These are phyloP conservation scores for Agrochola litura DNA, from an alignment of 2,888 invertebrate genomes.

Conservation along the genomic window DNA sequence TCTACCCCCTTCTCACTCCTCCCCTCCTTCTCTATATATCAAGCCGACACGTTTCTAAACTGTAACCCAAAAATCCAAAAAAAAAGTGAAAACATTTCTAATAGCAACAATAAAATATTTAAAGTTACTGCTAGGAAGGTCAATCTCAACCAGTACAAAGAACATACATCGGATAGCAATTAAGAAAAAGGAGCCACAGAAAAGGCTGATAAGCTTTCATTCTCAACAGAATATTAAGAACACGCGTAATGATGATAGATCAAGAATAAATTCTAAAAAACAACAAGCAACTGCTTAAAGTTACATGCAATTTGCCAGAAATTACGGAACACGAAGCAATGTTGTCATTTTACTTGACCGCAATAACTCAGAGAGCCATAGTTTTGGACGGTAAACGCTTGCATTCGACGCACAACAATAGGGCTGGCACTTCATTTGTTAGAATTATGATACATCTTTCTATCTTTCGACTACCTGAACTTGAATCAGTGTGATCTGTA, in stretches of 20 bases:
- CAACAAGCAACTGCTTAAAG: not conserved
- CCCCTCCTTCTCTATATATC: too few relatives aligned
- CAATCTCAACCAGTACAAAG: not conserved
- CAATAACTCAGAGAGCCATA: constrained; percentile 28
- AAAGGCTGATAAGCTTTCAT: not conserved
- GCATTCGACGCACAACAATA: constrained; percentile 26
- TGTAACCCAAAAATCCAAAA: not conserved
- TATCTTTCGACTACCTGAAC: constrained; percentile 26
- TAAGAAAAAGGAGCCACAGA: not conserved
- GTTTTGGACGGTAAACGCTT: constrained; percentile 17
- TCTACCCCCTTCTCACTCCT: too few relatives aligned
- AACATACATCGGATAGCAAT: not conserved
- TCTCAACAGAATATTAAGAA: not conserved
- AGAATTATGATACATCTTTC: constrained; percentile 5
- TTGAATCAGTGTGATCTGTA: not conserved
- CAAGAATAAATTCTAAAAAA: constrained; percentile 8
- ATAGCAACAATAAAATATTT: not conserved
- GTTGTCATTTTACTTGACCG: constrained; percentile 39
- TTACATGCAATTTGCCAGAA: constrained; percentile 3
- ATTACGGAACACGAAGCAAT: constrained; percentile 32
- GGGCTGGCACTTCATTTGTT: constrained; percentile 30
- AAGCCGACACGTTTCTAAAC: too few relatives aligned
- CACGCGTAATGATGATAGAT: not conserved
- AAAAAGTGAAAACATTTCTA: not conserved
- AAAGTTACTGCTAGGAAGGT: not conserved